These are phyloP conservation scores for Diceros bicornis DNA, from an alignment of 2,797 vertebrate genomes.

Conservation along the genomic window DNA sequence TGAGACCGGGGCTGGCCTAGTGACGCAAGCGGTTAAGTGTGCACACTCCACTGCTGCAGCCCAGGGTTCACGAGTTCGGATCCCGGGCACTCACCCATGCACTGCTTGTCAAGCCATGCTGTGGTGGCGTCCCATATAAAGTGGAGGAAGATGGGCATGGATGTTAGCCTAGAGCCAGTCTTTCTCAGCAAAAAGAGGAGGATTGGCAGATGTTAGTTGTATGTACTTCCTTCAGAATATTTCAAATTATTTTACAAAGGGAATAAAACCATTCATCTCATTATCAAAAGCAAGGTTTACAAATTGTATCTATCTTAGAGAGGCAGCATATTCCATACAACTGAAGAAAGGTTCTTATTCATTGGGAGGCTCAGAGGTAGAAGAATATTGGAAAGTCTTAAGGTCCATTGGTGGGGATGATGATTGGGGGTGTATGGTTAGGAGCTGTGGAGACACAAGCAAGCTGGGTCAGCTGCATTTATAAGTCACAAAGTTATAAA, in stretches of 20 bases:
- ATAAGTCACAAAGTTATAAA: background rate
- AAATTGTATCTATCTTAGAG: background rate
- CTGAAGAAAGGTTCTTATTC: background rate
- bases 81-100: too few relatives aligned
- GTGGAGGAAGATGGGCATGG: too few relatives aligned
- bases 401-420: background rate
- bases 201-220: too few relatives aligned
- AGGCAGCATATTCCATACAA: background rate
- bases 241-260: background rate
- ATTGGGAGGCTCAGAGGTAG: background rate
- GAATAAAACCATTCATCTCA: background rate
- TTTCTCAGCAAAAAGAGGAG: too few relatives aligned
- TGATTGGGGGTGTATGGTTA: too few relatives aligned
- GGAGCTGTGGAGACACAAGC: background rate
- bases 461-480: background rate
- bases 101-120: too few relatives aligned
- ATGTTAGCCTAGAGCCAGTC: too few relatives aligned
- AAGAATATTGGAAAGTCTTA: background rate
- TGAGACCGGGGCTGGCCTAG: background rate
- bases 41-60: too few relatives aligned
- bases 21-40: too few relatives aligned
- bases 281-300: background rate
- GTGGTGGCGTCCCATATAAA: too few relatives aligned
- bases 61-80: too few relatives aligned
- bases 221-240: background rate